A percentile compares a stretch with the other conserved stretches of the same genome.
Evolutionary conservation across 1,140 invertebrate species (phyloP).

Genomic region (Camponotus vicinus): DNA sequence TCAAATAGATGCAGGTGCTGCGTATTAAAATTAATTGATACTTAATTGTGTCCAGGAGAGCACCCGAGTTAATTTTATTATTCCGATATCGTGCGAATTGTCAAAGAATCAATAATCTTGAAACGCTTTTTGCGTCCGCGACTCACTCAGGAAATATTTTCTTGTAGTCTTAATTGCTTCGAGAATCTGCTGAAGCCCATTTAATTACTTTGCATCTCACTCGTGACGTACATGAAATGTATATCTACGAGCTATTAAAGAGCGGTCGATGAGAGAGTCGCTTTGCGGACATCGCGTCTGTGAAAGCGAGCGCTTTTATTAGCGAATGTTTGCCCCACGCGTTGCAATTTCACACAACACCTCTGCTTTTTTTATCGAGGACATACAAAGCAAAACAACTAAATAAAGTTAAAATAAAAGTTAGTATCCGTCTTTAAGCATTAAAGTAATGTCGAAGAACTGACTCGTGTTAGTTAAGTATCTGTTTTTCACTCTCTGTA

Average conservation of each 20-base stretch:
- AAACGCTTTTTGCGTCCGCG: not conserved
- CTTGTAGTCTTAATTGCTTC: slow-evolving; percentile 24
- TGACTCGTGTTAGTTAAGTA: not conserved
- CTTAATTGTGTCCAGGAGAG: slow-evolving; percentile 40
- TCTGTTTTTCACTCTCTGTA: not conserved
- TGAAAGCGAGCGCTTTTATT: slow-evolving; percentile 42
- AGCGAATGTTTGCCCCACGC: slow-evolving; percentile 6
- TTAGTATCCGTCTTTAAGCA: slow-evolving; percentile 8
- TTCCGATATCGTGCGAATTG: not conserved
- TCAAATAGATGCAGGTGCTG: slow-evolving; percentile 53
- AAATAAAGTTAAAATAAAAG: slow-evolving; percentile 21
- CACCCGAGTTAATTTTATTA: slow-evolving; percentile 42
- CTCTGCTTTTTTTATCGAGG: not conserved
- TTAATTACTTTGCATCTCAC: slow-evolving; percentile 49
- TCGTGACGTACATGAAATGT: slow-evolving; percentile 24
- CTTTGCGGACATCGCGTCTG: slow-evolving; percentile 23
- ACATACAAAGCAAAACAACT: slow-evolving; percentile 1
- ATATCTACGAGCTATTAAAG: slow-evolving; percentile 37
- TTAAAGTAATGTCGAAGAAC: slow-evolving; percentile 9
- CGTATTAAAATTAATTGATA: slow-evolving; percentile 59
- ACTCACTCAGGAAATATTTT: slow-evolving; percentile 29
- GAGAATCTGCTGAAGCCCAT: slow-evolving; percentile 35
- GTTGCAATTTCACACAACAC: slow-evolving; percentile 27
- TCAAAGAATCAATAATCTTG: slow-evolving; percentile 46
- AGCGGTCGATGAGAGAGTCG: slow-evolving; percentile 35